These are phyloP conservation scores for Drosophila quadrilineata DNA, from an alignment of 1,140 invertebrate genomes.

Conservation along the genomic window DNA sequence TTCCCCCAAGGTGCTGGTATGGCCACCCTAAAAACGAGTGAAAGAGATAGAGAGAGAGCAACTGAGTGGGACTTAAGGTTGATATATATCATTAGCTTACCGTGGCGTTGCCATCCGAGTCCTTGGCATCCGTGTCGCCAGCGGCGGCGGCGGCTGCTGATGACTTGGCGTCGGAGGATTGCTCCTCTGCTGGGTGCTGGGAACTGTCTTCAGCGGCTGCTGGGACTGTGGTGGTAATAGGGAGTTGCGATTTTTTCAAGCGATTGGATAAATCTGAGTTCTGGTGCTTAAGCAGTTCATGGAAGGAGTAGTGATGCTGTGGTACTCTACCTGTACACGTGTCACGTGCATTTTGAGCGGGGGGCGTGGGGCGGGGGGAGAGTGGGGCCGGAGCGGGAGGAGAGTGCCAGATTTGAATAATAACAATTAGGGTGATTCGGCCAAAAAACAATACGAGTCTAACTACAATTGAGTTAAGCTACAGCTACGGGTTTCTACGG, in stretches of 20 bases:
- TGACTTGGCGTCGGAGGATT: constrained; percentile 30
- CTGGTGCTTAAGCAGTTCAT: constrained; percentile 79
- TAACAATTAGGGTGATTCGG: constrained; percentile 64
- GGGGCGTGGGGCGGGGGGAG: background rate
- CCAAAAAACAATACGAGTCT: no score
- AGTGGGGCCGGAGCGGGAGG: constrained; percentile 3
- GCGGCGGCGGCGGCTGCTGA: constrained; percentile 6
- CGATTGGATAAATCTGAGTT: constrained; percentile 77
- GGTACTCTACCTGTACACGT: constrained; percentile 69
- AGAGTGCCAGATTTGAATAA: constrained; percentile 56
- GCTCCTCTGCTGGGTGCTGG: constrained; percentile 31
- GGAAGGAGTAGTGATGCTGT: constrained; percentile 76
- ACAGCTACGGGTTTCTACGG: constrained; percentile 57
- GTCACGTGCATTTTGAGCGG: background rate
- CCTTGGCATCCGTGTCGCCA: constrained; percentile 37
- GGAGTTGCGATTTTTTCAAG: constrained; percentile 73
- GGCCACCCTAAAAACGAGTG: constrained; percentile 25
- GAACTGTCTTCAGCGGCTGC: constrained; percentile 32
- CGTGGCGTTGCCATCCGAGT: constrained; percentile 28
- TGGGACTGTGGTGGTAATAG: constrained; percentile 57
- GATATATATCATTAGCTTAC: constrained; percentile 31
- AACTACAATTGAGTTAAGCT: constrained; percentile 41
- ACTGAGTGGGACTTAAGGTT: background rate
- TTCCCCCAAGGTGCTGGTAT: constrained; percentile 83
- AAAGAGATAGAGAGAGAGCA: background rate